These are phyloP conservation scores for Candidula unifasciata DNA, from an alignment of 2,888 invertebrate species.

Conservation along the genomic window DNA sequence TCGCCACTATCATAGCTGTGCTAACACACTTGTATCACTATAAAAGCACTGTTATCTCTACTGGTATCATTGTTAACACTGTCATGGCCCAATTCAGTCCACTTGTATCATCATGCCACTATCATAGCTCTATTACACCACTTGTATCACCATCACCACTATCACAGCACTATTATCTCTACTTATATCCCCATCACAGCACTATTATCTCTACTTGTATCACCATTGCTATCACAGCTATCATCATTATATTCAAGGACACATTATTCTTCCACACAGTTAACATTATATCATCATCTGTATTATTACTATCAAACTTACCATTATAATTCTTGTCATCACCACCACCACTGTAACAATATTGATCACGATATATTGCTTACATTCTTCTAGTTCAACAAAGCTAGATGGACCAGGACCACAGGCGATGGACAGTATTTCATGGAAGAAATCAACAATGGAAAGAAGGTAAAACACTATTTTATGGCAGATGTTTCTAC, in stretches of 20 bases:
- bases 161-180: no score
- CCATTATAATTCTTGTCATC: no score
- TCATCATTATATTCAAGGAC: background rate
- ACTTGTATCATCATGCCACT: no score
- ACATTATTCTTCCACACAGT: background rate
- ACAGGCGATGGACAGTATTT: conserved; percentile 61
- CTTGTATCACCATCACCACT: no score
- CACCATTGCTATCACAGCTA: background rate
- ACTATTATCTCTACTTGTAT: background rate
- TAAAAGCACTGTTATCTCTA: no score
- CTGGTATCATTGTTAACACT: background rate
- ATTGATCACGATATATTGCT: no score
- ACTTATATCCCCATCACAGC: no score
- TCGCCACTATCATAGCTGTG: no score
- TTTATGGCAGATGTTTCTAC: background rate
- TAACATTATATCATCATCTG: background rate
- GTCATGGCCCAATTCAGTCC: background rate
- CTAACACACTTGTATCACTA: no score
- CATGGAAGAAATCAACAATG: conserved; percentile 59
- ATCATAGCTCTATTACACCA: background rate
- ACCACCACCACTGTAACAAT: no score
- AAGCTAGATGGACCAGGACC: conserved; percentile 63
- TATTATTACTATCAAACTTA: background rate
- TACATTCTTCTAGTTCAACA: conserved; percentile 64
- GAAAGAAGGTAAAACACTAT: conserved; percentile 57